phyloP scores from a whole-genome alignment of 2,888 invertebrate genomes.

The Crocallis elinguaria region DNA sequence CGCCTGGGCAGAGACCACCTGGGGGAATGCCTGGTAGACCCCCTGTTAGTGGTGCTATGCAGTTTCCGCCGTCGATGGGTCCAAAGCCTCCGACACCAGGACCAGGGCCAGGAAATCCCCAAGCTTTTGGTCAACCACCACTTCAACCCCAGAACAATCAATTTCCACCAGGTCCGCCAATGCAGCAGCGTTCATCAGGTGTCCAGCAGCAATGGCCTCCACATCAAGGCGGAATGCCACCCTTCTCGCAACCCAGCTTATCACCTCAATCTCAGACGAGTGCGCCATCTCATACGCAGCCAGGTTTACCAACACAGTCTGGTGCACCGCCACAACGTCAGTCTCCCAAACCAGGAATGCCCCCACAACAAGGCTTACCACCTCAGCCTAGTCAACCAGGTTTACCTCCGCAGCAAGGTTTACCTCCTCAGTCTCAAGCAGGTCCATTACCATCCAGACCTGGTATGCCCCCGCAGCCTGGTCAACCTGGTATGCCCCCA shows the following conservation, averaged over 20 bases:
- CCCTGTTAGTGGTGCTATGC: conserved; percentile 51
- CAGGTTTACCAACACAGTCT: conserved; percentile 17
- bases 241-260: conserved; percentile 7
- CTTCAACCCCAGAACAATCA: conserved; percentile 37
- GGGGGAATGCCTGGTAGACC: conserved; percentile 37
- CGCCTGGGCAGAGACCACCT: conserved; percentile 46
- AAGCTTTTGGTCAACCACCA: conserved; percentile 51
- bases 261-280: too few relatives aligned
- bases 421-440: conserved; percentile 38
- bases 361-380: too few relatives aligned
- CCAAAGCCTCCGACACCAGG: conserved; percentile 57
- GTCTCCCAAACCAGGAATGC: conserved; percentile 41
- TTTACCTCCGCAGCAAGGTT: conserved; percentile 41
- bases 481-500: conserved; percentile 30
- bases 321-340: conserved; percentile 38
- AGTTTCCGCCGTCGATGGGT: conserved; percentile 49
- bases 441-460: conserved; percentile 9
- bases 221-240: conserved; percentile 6
- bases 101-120: conserved; percentile 38
- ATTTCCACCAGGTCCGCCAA: conserved; percentile 45
- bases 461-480: conserved; percentile 40
- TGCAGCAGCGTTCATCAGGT: conserved; percentile 53
- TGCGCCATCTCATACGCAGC: conserved; percentile 55
- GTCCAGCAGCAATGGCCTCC: conserved; percentile 44
- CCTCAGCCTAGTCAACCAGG: conserved; percentile 18